phyloP scores from a whole-genome alignment of 2,888 invertebrate species.

The Lochmaea capreae region DNA sequence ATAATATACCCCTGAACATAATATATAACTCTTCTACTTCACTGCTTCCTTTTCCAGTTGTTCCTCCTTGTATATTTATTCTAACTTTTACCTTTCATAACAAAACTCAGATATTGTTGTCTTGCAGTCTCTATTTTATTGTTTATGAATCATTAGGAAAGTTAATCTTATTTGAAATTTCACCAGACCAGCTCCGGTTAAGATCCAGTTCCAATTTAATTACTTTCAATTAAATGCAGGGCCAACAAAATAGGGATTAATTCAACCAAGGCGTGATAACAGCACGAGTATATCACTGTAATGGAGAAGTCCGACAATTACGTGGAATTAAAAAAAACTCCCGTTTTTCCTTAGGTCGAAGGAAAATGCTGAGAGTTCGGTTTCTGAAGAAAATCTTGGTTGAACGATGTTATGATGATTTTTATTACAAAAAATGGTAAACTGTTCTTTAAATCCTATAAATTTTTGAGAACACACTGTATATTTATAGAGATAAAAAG shows the following conservation, averaged over 20 bases:
- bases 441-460: too few relatives aligned
- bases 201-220: not conserved
- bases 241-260: constrained; percentile 15
- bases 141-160: too few relatives aligned
- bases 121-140: too few relatives aligned
- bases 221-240: constrained; percentile 8
- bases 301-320: constrained; percentile 14
- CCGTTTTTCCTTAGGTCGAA: not conserved
- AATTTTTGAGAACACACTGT: too few relatives aligned
- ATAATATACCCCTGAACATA: too few relatives aligned
- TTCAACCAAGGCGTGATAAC: constrained; percentile 21
- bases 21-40: too few relatives aligned
- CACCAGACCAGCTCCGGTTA: not conserved
- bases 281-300: constrained; percentile 15
- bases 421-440: too few relatives aligned
- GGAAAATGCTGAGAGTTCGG: not conserved
- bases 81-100: too few relatives aligned
- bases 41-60: too few relatives aligned
- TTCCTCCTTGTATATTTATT: too few relatives aligned
- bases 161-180: not conserved
- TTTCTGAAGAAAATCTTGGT: not conserved
- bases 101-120: too few relatives aligned
- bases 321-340: constrained; percentile 10
- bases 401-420: not conserved
- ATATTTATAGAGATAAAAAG: too few relatives aligned